Evolutionary conservation across 2,888 invertebrate genomes (phyloP).

Genomic region (Ennomos erosarius): DNA sequence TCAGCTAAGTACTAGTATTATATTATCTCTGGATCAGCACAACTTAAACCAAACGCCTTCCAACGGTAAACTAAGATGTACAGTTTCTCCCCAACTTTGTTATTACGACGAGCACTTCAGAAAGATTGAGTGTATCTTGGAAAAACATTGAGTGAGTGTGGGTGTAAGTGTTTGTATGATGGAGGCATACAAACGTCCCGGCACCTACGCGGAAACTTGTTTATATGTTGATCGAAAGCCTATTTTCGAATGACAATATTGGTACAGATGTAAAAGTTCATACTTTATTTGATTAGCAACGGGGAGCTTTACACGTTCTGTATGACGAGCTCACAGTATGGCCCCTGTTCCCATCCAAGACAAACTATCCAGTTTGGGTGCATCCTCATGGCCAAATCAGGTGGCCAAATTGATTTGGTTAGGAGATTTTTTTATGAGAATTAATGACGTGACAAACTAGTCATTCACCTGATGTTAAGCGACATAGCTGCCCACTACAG

Average conservation of each 20-base stretch:
- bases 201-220: conserved; percentile 19
- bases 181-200: conserved; percentile 3
- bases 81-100: conserved; percentile 8
- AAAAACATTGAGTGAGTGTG: conserved; percentile 23
- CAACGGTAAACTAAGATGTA: conserved; percentile 8
- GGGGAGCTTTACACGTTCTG: background rate
- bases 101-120: conserved; percentile 18
- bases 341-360: too few species aligned
- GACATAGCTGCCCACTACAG: too few species aligned
- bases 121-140: conserved; percentile 28
- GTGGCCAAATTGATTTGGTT: too few species aligned
- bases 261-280: background rate
- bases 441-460: too few species aligned
- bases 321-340: too few species aligned
- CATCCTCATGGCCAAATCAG: too few species aligned
- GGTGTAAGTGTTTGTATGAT: conserved; percentile 6
- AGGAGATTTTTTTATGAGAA: too few species aligned
- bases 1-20: too few species aligned
- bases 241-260: conserved; percentile 20
- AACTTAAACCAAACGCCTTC: background rate
- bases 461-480: too few species aligned
- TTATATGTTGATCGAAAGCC: conserved; percentile 16
- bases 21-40: background rate
- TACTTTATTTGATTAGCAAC: background rate
- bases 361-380: too few species aligned